A percentile compares a stretch with the other conserved stretches of the same genome.
Evolutionary conservation across 2,888 invertebrate genomes (phyloP).

Genomic region (Aleiodes leptofemur): DNA sequence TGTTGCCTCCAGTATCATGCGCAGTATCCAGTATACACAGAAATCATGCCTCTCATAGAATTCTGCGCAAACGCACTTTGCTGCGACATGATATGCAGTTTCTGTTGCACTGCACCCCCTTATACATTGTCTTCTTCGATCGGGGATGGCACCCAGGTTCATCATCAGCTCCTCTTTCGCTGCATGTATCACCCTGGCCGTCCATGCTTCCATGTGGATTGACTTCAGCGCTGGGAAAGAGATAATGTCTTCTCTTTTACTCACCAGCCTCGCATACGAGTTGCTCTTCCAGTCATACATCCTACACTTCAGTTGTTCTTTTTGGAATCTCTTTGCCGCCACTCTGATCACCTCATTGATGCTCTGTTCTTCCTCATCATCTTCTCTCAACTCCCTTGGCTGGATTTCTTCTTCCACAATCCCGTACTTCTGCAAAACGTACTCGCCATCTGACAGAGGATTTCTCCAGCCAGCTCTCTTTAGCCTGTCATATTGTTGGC

Average conservation of each 20-base stretch:
- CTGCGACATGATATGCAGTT: conserved; percentile 39
- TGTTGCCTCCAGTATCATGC: too few relatives aligned
- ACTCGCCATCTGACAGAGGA: conserved; percentile 4
- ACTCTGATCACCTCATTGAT: neutral
- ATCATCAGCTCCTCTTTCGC: conserved; percentile 21
- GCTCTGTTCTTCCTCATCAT: neutral
- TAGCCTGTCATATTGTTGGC: neutral
- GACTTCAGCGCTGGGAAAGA: conserved; percentile 4
- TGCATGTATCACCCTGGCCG: neutral
- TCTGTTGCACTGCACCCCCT: conserved; percentile 5
- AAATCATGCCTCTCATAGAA: neutral
- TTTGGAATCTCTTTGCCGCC: neutral
- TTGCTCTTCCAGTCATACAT: neutral
- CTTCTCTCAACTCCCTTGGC: neutral
- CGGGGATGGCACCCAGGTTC: neutral
- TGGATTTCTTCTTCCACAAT: neutral
- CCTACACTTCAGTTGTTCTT: neutral
- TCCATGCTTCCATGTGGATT: conserved; percentile 9
- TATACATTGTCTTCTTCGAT: neutral
- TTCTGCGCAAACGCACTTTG: too few relatives aligned
- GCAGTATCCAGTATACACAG: too few relatives aligned
- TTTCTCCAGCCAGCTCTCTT: neutral
- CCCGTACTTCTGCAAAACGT: neutral
- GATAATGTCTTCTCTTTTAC: neutral
- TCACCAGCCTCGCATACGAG: conserved; percentile 1